These are phyloP conservation scores for Bubo bubo DNA, from an alignment of 2,113 vertebrate species.

Conservation along the genomic window DNA sequence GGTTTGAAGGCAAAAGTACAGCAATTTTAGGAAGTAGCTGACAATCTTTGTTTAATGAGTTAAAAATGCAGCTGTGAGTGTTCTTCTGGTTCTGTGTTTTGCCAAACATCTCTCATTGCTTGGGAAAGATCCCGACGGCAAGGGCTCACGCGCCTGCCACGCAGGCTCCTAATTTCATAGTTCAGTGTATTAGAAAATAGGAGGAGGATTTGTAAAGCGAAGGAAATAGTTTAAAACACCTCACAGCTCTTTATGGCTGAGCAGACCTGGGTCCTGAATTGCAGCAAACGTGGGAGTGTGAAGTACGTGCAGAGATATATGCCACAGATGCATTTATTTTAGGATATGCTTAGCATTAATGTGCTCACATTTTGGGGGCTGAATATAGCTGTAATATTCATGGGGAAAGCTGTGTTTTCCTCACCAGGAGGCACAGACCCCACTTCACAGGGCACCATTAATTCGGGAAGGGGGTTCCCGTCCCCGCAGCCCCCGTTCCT, in stretches of 20 bases:
- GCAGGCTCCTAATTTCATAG: background rate
- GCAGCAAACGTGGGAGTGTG: background rate
- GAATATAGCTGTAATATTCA: rapidly evolving
- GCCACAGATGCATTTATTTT: background rate
- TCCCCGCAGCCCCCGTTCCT: background rate
- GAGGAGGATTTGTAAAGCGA: background rate
- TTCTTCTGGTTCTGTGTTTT: background rate
- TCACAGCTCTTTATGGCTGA: background rate
- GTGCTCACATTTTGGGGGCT: background rate
- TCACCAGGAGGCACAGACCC: background rate
- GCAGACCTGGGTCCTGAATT: background rate
- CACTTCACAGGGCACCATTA: rapidly evolving
- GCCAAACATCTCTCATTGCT: background rate
- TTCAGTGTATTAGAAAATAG: slow-evolving; percentile 16
- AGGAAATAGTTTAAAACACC: background rate
- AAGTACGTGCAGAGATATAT: background rate
- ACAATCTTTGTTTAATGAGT: too few relatives aligned
- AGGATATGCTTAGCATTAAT: background rate
- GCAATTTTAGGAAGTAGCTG: too few relatives aligned
- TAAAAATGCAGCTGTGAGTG: background rate
- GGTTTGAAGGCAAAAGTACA: background rate
- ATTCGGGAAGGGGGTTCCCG: background rate
- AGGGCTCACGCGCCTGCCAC: background rate
- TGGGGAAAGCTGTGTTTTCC: background rate
- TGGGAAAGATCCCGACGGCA: background rate